Evolutionary conservation across 2,113 vertebrate species (phyloP), one percentile per base, ranked within the genome.

Genomic region (Acanthochromis polyacanthus): DNA sequence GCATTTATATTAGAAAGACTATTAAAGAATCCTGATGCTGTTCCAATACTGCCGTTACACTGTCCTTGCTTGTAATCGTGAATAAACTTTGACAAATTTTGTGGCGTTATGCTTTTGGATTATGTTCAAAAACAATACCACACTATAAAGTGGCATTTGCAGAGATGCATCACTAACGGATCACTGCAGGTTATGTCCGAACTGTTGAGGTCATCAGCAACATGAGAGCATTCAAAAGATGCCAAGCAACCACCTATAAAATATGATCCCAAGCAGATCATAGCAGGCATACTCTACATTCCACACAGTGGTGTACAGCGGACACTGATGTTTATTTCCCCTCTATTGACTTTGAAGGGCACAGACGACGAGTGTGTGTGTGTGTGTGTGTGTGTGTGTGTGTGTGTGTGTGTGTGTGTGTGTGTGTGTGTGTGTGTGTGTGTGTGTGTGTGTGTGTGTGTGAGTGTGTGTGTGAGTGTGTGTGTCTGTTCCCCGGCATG

Each of bases 221-320:
- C 50, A 64, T 8, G 48, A 62, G 36, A 64, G 38, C 14, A 7
- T 56, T 20, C 16, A 4, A 52, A 12, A 55, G 28, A 85, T 1
- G 9, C 40, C 19, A 15, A 56, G 53, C 15, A 69, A 50, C 65
- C 52, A 36, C 58, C 40, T 38, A 36, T 19, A 70, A 68, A 81
- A 84, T 78, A 38, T 36, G 52, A 84, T 76, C 67, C 43, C 9
- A 3, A 48, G 80, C 19, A 56, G 55, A 75, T 72, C 65, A 69
- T 72, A 72, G 74, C 73, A 66, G 45, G 46, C 63, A 70, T 59
- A 51, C 55, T 86, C 45, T 17, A 89, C 77, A 86, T 91, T 82
- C 78, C 59, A 72, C 64, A 70, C 20, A 43, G 20, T 40, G 19
- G 70, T 83, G 77, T 60, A 57, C 81, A 58, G 59, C 11, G 36